Evolutionary conservation across 1,140 invertebrate species (phyloP).

Genomic region (Drosophila trapezifrons): DNA sequence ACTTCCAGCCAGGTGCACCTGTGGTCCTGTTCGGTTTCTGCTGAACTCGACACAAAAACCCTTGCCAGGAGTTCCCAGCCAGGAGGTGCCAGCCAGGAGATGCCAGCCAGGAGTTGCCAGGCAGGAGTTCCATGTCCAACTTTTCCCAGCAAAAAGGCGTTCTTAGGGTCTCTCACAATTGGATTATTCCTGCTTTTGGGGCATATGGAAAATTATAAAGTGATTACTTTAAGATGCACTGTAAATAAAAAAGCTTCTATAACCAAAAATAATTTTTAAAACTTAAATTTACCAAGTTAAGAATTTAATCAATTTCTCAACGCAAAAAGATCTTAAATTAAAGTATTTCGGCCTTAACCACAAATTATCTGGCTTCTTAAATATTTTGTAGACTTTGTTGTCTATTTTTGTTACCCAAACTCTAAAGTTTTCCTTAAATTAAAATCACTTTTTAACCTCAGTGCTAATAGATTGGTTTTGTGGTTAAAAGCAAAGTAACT

Average conservation of each 20-base stretch:
- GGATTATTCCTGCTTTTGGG: conserved; percentile 3
- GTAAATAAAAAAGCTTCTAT: background rate
- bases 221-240: conserved; percentile 26
- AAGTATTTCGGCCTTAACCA: too few relatives aligned
- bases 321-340: too few relatives aligned
- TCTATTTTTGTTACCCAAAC: background rate
- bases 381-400: too few relatives aligned
- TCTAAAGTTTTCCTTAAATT: too few relatives aligned
- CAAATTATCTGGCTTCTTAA: too few relatives aligned
- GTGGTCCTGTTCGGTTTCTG: conserved; percentile 29
- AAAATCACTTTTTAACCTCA: background rate
- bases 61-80: conserved; percentile 42
- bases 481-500: conserved; percentile 6
- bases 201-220: conserved; percentile 40
- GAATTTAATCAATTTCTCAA: too few relatives aligned
- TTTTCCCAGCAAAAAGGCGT: conserved; percentile 10
- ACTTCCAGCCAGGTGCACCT: conserved; percentile 40
- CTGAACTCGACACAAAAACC: conserved; percentile 64
- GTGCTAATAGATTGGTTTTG: conserved; percentile 10
- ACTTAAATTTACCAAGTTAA: too few relatives aligned
- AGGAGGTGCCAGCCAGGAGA: conserved; percentile 24
- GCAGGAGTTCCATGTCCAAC: conserved; percentile 44
- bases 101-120: conserved; percentile 38
- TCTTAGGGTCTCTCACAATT: conserved; percentile 42
- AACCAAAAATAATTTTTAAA: too few relatives aligned